A percentile compares a stretch with the other conserved stretches of the same genome.
phyloP scores from a whole-genome alignment of 2,113 vertebrate species.

The Anas platyrhynchos region DNA sequence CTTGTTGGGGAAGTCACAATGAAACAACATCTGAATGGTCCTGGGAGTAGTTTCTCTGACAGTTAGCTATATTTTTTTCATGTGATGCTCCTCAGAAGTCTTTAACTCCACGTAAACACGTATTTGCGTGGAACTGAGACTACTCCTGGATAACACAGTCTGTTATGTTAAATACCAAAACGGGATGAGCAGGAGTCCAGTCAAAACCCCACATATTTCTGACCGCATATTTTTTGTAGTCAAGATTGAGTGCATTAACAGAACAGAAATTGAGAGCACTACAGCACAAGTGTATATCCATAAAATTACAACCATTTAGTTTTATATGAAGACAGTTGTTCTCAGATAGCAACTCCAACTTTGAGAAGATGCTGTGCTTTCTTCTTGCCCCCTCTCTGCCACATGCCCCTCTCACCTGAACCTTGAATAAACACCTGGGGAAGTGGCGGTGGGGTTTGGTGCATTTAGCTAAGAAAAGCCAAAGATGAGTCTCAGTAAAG shows the following conservation, averaged over 20 bases:
- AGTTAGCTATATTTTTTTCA: background rate
- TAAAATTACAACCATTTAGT: background rate
- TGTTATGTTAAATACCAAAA: background rate
- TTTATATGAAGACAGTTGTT: background rate
- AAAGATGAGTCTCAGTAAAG: conserved; percentile 35
- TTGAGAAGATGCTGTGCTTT: background rate
- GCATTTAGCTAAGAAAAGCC: conserved; percentile 18
- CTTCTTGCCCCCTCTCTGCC: background rate
- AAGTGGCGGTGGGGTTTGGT: background rate
- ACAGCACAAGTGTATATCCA: background rate
- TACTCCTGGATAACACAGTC: background rate
- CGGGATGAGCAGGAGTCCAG: background rate
- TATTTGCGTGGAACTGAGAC: background rate
- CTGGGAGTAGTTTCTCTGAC: background rate
- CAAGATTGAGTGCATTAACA: background rate
- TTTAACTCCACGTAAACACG: background rate
- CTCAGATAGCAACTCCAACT: background rate
- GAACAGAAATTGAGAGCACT: background rate
- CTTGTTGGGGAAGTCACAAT: background rate
- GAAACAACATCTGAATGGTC: background rate
- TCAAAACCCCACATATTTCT: background rate
- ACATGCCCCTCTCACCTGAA: background rate
- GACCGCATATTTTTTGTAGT: background rate
- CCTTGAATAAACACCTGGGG: background rate
- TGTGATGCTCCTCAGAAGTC: background rate